Base-by-base conservation (phyloP, 2,888 invertebrate genomes). In the Dynastes hyllus region DNA sequence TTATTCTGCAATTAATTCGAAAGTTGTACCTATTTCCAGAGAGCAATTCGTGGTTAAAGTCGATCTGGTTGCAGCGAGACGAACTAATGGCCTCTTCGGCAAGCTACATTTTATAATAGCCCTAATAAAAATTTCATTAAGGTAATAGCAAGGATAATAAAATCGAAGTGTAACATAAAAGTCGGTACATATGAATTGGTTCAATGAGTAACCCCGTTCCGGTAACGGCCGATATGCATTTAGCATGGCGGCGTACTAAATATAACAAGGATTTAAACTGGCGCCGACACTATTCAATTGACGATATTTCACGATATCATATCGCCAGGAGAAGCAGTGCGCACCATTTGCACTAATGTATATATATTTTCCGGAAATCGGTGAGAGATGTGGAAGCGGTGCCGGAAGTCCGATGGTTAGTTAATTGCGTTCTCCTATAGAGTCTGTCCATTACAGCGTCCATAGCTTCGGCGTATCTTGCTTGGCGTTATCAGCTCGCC, bases 311-410 rank as follows among this genome's bases (percentile, higher is more conserved):
- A 85, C 84, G 85, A 86, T 86, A 87, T 84, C 85, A 85, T 84
- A 85, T 85, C 84, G 66, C 55, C 32, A 32, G 53, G 73, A 77
- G 86, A 86, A 85, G 86, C 86, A 83, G 86, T 87, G 83, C 88
- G 85, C 87, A 82, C 88, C 88, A 88, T 88, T 88, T 88, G 86
- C 87, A 87, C 86, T 88, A 88, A 88, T 87, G 87, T 87, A 88
- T 87, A 87, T 87, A 88, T 88, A 67, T 67, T 50, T 67, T 45
- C 67, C 85, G 86, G 84, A 86, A 88, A 88, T 88, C 87, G 88
- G 87, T 87, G 88, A 87, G 83, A 85, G 85, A 87, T 87, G 87
- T 86, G 85, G 84, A 84, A 85, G 85, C 85, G 86, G 87, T 86
- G 86, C 86, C 83, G 82, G 81, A 83, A 37, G 37, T 73, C 45